Conservation (phyloP, 2,888 invertebrate species). For the Gastracanthus pulcherrimus region DNA sequence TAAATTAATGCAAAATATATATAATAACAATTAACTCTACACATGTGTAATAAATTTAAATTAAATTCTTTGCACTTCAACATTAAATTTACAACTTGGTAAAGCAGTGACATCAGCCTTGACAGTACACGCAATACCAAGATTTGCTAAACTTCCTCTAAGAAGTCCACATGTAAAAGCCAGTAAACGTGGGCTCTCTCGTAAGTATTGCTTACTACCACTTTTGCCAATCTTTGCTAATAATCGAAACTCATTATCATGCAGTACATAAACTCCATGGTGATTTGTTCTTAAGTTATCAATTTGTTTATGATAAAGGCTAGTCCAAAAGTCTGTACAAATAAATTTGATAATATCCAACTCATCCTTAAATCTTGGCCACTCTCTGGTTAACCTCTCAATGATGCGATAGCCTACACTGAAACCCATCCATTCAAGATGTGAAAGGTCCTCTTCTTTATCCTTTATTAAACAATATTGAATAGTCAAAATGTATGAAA, state of each 20-base stretch:
- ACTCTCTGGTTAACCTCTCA: conserved; percentile 93
- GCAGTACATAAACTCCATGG: conserved; percentile 97
- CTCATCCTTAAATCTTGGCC: conserved; percentile 97
- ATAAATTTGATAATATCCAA: conserved; percentile 98
- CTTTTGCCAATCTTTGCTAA: conserved; percentile 88
- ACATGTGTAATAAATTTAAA: conserved; percentile 2
- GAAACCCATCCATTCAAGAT: conserved; percentile 91
- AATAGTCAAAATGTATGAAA: conserved; percentile 1
- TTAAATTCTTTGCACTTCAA: conserved; percentile 86
- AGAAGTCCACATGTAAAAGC: conserved; percentile 98
- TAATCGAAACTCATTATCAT: conserved; percentile 96
- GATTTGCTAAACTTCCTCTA: conserved; percentile 95
- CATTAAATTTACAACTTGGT: conserved; percentile 95
- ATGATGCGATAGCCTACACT: conserved; percentile 91
- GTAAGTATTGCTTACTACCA: conserved; percentile 93
- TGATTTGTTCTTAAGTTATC: conserved; percentile 98
- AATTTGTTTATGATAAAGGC: conserved; percentile 98
- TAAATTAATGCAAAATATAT: conserved; percentile 10
- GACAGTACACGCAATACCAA: conserved; percentile 95
- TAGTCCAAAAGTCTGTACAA: conserved; percentile 99
- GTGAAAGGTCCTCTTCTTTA: conserved; percentile 82
- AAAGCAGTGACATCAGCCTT: conserved; percentile 96
- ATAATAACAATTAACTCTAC: conserved; percentile 18
- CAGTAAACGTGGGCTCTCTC: conserved; percentile 93
- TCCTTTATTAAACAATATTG: conserved; percentile 66